Conservation (phyloP, 2,113 vertebrate species). For the Bos taurus region DNA sequence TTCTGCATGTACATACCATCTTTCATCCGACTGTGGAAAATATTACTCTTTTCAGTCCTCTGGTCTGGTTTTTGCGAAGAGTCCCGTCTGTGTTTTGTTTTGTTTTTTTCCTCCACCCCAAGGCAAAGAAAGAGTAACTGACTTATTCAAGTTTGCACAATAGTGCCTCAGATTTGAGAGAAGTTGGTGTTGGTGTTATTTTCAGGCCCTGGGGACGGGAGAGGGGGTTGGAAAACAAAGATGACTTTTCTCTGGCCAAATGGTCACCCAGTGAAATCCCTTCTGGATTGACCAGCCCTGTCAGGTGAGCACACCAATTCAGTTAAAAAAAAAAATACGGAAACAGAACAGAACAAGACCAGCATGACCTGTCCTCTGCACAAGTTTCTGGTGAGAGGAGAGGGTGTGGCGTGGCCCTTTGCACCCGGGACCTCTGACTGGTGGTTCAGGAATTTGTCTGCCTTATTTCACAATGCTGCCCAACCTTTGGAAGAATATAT, state of each 20-base stretch:
- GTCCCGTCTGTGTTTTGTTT: slow-evolving; percentile 13
- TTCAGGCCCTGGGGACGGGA: slow-evolving; percentile 24
- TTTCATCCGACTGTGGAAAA: slow-evolving; percentile 57
- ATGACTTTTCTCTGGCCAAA: slow-evolving; percentile 38
- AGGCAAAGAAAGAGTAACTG: slow-evolving; percentile 43
- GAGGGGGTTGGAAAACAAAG: slow-evolving; percentile 43
- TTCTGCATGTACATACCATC: background rate
- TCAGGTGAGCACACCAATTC: background rate
- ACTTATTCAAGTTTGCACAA: slow-evolving; percentile 45
- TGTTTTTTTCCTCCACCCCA: background rate
- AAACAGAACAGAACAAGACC: background rate
- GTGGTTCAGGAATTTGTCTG: background rate
- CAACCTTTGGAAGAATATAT: background rate
- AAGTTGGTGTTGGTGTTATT: slow-evolving; percentile 38
- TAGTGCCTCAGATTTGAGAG: slow-evolving; percentile 48
- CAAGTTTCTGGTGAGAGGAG: background rate
- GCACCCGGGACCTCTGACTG: background rate
- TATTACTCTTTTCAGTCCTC: slow-evolving; percentile 42
- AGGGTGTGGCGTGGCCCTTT: background rate
- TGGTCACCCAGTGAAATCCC: slow-evolving; percentile 14
- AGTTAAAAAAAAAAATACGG: slow-evolving; percentile 9
- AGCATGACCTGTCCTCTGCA: background rate
- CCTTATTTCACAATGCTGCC: background rate
- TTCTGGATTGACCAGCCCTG: background rate
- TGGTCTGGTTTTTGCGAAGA: slow-evolving; percentile 9